phyloP scores from a whole-genome alignment of 2,888 invertebrate species.

The Lissocephala sabroskyi region DNA sequence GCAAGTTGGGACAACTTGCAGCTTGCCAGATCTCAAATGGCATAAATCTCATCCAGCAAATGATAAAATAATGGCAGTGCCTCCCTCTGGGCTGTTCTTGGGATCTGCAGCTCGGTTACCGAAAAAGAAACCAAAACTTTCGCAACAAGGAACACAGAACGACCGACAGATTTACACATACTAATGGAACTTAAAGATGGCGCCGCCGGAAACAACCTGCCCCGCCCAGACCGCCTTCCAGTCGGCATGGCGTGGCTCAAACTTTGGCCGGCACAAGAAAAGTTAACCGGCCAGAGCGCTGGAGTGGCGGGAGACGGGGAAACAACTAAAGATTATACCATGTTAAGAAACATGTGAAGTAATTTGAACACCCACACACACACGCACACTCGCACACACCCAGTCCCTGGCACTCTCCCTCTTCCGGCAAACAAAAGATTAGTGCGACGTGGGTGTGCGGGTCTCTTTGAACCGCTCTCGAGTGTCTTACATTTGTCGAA shows the following conservation, averaged over 20 bases:
- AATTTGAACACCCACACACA: constrained; percentile 14
- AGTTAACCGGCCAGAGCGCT: not conserved
- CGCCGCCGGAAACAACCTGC: constrained; percentile 48
- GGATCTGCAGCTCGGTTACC: constrained; percentile 45
- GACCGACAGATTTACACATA: constrained; percentile 39
- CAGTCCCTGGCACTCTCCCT: too few relatives aligned
- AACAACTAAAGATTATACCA: constrained; percentile 54
- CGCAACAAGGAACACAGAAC: not conserved
- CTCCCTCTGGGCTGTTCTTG: constrained; percentile 3
- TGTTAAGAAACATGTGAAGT: constrained; percentile 49
- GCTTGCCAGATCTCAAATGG: constrained; percentile 1
- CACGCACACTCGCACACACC: not conserved
- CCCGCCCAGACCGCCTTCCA: constrained; percentile 15
- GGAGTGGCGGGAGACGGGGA: constrained; percentile 12
- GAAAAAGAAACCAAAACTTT: constrained; percentile 12
- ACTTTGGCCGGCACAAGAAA: constrained; percentile 32
- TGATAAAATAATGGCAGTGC: constrained; percentile 52
- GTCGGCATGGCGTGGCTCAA: constrained; percentile 8
- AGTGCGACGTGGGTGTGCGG: constrained; percentile 16
- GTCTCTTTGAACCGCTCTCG: constrained; percentile 39
- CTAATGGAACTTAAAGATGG: constrained; percentile 56
- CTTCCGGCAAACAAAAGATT: constrained; percentile 57
- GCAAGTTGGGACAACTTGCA: not conserved
- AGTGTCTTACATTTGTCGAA: constrained; percentile 58
- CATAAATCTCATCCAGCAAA: constrained; percentile 37